Evolutionary conservation across 2,888 invertebrate genomes (phyloP).

Genomic region (Himalopsyche japonica): DNA sequence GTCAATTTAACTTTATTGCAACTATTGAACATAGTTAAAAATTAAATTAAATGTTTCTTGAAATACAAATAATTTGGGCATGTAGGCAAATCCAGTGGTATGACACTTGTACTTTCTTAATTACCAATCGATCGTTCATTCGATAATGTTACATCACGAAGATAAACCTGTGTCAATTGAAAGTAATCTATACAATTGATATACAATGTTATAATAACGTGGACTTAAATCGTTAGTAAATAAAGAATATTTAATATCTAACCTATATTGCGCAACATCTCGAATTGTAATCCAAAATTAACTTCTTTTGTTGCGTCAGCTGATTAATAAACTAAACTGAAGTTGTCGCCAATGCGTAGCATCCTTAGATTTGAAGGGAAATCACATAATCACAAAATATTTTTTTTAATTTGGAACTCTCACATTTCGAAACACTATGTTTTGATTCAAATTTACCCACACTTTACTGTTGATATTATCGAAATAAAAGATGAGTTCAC

Average conservation of each 20-base stretch:
- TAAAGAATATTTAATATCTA: background rate
- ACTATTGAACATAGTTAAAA: too few species aligned
- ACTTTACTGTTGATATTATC: background rate
- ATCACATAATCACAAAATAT: background rate
- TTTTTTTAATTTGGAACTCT: background rate
- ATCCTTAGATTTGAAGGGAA: background rate
- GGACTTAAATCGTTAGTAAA: background rate
- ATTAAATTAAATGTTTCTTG: too few species aligned
- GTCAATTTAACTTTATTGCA: too few species aligned
- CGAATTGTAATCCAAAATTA: background rate
- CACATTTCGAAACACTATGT: background rate
- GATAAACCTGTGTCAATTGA: too few species aligned
- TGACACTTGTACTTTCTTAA: too few species aligned
- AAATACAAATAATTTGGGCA: too few species aligned
- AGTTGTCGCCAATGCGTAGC: background rate
- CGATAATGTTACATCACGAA: too few species aligned
- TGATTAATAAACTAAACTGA: background rate
- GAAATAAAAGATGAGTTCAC: background rate
- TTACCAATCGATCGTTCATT: too few species aligned
- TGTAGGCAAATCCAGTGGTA: too few species aligned
- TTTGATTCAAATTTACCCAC: background rate
- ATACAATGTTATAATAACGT: too few species aligned
- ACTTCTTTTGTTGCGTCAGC: background rate
- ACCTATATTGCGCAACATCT: conserved; percentile 20
- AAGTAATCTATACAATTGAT: too few species aligned